Conservation (phyloP, 2,113 vertebrate genomes). For the Callaeas wilsoni region DNA sequence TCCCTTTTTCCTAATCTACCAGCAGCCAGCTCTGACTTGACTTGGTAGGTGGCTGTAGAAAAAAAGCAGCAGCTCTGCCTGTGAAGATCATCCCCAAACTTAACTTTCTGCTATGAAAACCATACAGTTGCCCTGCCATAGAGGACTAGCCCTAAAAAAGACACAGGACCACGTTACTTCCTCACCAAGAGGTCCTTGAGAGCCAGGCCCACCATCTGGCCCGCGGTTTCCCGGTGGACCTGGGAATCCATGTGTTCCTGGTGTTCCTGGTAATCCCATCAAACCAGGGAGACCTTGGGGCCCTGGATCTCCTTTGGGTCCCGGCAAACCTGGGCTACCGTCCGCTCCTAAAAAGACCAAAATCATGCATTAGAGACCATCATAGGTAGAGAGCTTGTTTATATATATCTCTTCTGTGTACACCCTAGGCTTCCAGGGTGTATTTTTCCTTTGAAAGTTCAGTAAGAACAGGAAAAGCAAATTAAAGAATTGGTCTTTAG, state of each 20-base stretch:
- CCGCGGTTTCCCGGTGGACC: constrained; percentile 80
- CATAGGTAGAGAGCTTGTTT: background rate
- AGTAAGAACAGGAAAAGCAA: background rate
- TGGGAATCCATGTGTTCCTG: constrained; percentile 73
- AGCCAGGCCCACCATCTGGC: constrained; percentile 57
- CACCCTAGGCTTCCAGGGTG: background rate
- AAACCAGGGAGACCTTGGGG: constrained; percentile 69
- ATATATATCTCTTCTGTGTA: background rate
- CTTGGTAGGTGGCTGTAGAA: background rate
- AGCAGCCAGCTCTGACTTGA: background rate
- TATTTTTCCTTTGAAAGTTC: background rate
- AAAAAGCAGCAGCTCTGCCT: background rate
- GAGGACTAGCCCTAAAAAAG: background rate
- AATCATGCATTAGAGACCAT: background rate
- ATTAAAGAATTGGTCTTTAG: background rate
- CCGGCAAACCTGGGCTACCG: constrained; percentile 85
- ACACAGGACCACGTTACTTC: background rate
- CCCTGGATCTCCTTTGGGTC: constrained; percentile 81
- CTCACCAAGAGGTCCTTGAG: constrained; percentile 67
- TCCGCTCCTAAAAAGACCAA: constrained; percentile 66
- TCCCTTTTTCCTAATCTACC: background rate
- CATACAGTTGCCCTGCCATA: background rate
- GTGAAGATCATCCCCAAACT: background rate
- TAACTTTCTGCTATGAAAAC: background rate
- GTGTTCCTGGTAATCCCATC: constrained; percentile 62